Base-by-base conservation (phyloP, 2,888 invertebrate genomes). In the Allacma fusca region DNA sequence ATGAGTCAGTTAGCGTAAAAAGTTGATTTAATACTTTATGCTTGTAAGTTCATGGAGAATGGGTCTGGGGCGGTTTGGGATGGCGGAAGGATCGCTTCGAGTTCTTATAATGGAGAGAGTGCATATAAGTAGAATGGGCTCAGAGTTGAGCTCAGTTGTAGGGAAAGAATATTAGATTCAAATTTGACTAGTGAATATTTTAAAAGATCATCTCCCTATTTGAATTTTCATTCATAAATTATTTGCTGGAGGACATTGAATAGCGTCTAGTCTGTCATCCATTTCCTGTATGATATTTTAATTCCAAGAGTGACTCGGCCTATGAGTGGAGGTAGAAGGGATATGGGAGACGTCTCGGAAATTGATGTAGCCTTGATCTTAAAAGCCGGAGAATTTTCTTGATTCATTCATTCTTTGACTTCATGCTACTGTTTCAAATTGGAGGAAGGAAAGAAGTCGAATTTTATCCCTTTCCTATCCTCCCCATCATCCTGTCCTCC, bases 171-270 rank as follows among this genome's bases (percentile, higher is more conserved):
- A 34, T 9, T 50, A 16, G 50, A 26, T 26, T 28, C 65, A 65
- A 29, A 26, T 50, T 12, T 50, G 50, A 50, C 68, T 68, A n/a
- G 40, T 43, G 21, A 68, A 68, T 68, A 68, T 68, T 68, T 68
- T 68, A 68, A n/a, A n/a, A n/a, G 21, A 68, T 68, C 23, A 23
- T 34, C 23, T 68, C 29, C 12, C 21, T 40, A 68, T 68, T 68
- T 68, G 34, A 40, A 68, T 40, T 68, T 68, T 34, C 68, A 68
- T 68, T 68, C 12, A 68, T 68, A 68, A 68, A 34, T 68, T 40
- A 34, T 68, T 68, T 28, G 68, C 21, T 34, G 7, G 16, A 29
- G 29, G 21, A 34, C n/a, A n/a, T 68, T 40, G n/a, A 28, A 26
- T 50, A 50, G 50, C 40, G 16, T 65, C 50, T 19, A 50, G 12